Evolutionary conservation across 2,888 invertebrate species (phyloP).

Genomic region (Strigamia maritima): DNA sequence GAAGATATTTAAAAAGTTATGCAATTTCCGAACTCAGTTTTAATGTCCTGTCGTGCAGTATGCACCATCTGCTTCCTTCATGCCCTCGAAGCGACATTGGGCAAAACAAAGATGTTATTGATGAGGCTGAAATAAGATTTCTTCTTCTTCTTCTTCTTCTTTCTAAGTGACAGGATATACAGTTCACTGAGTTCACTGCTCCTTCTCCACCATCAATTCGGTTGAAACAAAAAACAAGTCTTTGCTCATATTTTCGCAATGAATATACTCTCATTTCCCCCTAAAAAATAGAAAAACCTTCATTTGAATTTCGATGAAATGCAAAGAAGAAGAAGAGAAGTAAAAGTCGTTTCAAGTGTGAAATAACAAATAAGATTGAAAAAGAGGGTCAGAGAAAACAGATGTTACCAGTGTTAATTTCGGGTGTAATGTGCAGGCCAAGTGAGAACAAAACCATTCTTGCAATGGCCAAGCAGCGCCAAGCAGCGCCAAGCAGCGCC

Average conservation of each 20-base stretch:
- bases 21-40: not conserved
- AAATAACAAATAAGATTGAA: not conserved
- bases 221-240: not conserved
- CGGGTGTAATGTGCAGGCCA: slow-evolving; percentile 11
- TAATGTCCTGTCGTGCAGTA: not conserved
- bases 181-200: slow-evolving; percentile 29
- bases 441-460: slow-evolving; percentile 12
- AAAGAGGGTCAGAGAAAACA: not conserved
- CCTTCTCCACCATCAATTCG: slow-evolving; percentile 9
- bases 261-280: not conserved
- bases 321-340: too few relatives aligned
- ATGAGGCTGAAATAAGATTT: slow-evolving; percentile 29
- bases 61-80: not conserved
- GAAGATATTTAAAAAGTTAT: not conserved
- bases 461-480: not conserved
- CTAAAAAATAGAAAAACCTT: not conserved
- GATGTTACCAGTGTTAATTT: slow-evolving; percentile 24
- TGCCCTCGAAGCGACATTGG: slow-evolving; percentile 21
- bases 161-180: slow-evolving; percentile 25
- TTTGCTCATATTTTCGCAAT: not conserved
- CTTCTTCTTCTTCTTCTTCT: too few relatives aligned
- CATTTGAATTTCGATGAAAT: too few relatives aligned
- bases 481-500: too few relatives aligned
- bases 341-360: not conserved
- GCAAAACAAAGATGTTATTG: slow-evolving; percentile 23